phyloP scores from a whole-genome alignment of 2,888 invertebrate genomes.

The Pristionchus mayeri region DNA sequence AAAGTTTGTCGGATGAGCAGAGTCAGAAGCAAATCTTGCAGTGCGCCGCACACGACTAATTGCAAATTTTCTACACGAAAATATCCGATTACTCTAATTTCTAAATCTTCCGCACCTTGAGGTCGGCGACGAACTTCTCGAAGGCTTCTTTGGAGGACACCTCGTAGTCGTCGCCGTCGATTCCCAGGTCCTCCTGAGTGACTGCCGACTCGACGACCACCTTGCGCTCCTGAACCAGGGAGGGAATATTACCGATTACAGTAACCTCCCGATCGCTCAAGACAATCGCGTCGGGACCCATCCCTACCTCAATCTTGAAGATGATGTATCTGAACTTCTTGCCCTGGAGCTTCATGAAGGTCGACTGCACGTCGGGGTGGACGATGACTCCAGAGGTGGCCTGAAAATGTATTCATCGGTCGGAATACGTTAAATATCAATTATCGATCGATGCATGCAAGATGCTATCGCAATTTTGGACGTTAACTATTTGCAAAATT shows the following conservation, averaged over 20 bases:
- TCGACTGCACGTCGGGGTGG: conserved; percentile 75
- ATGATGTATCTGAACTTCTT: conserved; percentile 76
- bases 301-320: conserved; percentile 74
- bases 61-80: too few species aligned
- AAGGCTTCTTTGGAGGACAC: conserved; percentile 83
- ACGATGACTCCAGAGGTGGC: conserved; percentile 74
- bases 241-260: conserved; percentile 4
- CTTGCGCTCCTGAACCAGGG: conserved; percentile 75
- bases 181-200: conserved; percentile 67
- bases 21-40: too few species aligned
- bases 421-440: too few species aligned
- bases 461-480: too few species aligned
- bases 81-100: background rate
- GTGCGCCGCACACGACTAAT: too few species aligned
- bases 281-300: background rate
- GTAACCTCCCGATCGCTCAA: background rate
- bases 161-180: conserved; percentile 72
- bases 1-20: too few species aligned
- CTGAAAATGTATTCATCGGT: too few species aligned
- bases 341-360: conserved; percentile 75
- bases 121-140: conserved; percentile 92
- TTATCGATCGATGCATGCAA: too few species aligned
- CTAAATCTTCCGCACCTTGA: conserved; percentile 82
- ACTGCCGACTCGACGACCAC: conserved; percentile 75
- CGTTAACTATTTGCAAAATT: too few species aligned